phyloP scores from a whole-genome alignment of 2,113 vertebrate species.

The Halcyon malimbica region DNA sequence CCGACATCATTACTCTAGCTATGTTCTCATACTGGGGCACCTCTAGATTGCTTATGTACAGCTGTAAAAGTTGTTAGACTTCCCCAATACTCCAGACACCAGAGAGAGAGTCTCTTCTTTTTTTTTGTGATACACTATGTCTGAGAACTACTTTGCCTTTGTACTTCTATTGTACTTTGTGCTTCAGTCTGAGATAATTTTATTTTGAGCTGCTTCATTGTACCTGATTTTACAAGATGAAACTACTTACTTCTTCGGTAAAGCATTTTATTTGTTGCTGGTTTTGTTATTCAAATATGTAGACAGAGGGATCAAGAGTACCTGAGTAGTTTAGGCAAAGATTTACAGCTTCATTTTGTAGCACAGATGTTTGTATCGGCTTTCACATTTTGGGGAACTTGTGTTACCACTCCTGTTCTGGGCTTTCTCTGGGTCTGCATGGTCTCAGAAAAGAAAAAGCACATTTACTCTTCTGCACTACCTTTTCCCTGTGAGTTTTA shows the following conservation, averaged over 20 bases:
- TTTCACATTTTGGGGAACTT: neutral
- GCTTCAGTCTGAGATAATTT: neutral
- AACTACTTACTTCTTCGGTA: neutral
- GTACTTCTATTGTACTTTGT: neutral
- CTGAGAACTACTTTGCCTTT: neutral
- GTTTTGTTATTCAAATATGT: neutral
- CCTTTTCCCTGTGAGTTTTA: neutral
- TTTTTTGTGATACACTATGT: neutral
- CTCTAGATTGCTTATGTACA: neutral
- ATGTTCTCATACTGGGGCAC: neutral
- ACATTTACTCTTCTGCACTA: rapidly evolving
- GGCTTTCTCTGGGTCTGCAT: neutral
- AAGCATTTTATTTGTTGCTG: neutral
- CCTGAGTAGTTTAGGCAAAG: neutral
- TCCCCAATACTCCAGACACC: neutral
- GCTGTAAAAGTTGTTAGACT: neutral
- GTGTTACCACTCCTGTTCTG: neutral
- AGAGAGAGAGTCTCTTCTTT: neutral
- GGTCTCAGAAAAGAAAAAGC: neutral
- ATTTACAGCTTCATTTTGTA: neutral
- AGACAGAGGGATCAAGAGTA: neutral
- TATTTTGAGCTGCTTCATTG: neutral
- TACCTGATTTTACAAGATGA: neutral
- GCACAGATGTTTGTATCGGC: neutral
- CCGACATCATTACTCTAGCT: neutral